Evolutionary conservation across 2,113 vertebrate species (phyloP).

Genomic region (Cygnus buccinator): DNA sequence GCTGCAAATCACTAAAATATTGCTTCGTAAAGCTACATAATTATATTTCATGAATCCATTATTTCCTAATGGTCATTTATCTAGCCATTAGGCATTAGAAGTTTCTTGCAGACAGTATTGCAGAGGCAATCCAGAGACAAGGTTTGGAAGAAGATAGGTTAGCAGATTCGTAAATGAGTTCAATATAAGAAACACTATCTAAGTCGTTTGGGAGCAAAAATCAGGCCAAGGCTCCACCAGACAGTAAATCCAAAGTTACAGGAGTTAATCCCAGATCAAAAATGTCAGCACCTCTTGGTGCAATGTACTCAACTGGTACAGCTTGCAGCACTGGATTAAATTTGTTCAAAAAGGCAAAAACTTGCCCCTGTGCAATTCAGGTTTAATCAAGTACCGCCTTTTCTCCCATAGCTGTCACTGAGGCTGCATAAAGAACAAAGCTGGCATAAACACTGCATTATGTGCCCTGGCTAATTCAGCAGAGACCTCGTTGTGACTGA

Average conservation of each 20-base stretch:
- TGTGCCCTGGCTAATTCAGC: neutral
- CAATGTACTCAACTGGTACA: neutral
- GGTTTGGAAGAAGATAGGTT: neutral
- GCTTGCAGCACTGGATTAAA: neutral
- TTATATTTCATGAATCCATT: constrained; percentile 6
- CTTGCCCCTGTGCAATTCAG: neutral
- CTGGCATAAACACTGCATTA: neutral
- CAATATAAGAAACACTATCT: neutral
- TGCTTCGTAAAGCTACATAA: neutral
- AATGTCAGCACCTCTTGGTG: neutral
- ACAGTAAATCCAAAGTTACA: constrained; percentile 16
- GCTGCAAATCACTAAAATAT: neutral
- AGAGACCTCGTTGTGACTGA: neutral
- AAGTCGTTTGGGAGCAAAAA: neutral
- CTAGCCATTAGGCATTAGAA: neutral
- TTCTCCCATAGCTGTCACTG: neutral
- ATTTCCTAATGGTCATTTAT: constrained; percentile 21
- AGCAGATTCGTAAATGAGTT: neutral
- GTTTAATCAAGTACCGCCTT: neutral
- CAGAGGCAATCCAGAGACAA: neutral
- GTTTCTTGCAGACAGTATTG: neutral
- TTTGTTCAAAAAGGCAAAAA: neutral
- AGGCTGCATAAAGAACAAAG: neutral
- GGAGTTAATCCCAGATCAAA: neutral
- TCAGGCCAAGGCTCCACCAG: neutral